Percentiles rank a stretch among this genome's conserved stretches.
These are phyloP conservation scores for Melopsittacus undulatus DNA, from an alignment of 2,797 vertebrate genomes.

Conservation along the genomic window DNA sequence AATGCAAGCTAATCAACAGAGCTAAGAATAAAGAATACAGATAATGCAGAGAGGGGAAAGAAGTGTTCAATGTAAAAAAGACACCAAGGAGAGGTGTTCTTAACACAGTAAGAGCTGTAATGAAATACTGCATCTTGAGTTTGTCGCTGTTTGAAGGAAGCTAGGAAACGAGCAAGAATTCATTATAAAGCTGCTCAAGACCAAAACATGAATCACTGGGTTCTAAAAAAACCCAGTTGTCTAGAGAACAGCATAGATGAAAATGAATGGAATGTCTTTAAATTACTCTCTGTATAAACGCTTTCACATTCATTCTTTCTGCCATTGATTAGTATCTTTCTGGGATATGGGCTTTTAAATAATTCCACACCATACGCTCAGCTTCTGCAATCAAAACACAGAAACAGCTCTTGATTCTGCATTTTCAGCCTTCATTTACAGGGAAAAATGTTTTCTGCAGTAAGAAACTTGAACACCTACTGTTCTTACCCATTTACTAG, in stretches of 20 bases:
- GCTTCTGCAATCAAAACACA: constrained; percentile 59
- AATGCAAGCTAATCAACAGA: neutral
- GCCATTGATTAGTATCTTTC: constrained; percentile 45
- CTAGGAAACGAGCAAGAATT: constrained; percentile 42
- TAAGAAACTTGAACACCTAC: constrained; percentile 8
- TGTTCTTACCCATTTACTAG: neutral
- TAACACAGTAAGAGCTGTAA: constrained; percentile 8
- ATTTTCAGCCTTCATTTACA: constrained; percentile 39
- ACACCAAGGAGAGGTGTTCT: constrained; percentile 8
- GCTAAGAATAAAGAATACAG: neutral
- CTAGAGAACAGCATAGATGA: constrained; percentile 19
- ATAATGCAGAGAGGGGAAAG: neutral
- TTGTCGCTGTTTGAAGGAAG: constrained; percentile 37
- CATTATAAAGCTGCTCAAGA: constrained; percentile 32
- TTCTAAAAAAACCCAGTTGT: constrained; percentile 54
- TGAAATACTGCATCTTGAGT: constrained; percentile 39
- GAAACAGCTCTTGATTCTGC: constrained; percentile 48
- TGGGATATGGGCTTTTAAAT: constrained; percentile 33
- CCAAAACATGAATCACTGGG: constrained; percentile 52
- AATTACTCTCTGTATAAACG: constrained; percentile 58
- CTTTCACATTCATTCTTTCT: constrained; percentile 49
- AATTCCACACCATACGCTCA: constrained; percentile 35
- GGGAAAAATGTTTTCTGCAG: neutral
- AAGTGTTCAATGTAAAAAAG: neutral
- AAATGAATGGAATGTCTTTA: constrained; percentile 67